Base-by-base conservation (phyloP, 2,888 invertebrate genomes). In the Drosophila picticornis region DNA sequence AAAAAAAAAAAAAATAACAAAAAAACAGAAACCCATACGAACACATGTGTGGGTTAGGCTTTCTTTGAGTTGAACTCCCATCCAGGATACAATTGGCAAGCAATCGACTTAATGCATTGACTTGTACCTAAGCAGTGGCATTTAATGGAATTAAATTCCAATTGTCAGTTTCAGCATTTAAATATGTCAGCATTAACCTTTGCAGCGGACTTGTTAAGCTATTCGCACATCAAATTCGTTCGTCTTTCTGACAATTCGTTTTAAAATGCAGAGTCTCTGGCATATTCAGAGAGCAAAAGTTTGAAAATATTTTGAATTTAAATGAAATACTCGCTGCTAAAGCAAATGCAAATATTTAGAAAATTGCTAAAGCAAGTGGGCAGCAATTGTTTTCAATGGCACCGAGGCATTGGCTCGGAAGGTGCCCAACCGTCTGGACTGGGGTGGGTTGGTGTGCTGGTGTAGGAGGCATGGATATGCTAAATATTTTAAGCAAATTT, bases 81-180 rank as follows among this genome's bases (percentile, higher is more conserved):
- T 32, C 16, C 71, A 51, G 81, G 71, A 63, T 59, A 38, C 52
- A 68, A 78, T 72, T 67, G 63, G 48, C 25, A 53, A 40, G 53
- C 81, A 81, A 78, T 78, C 77, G 81, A 80, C 81, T 64, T 61
- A 19, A 78, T 36, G 43, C 66, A 78, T 66, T 78, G 74, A 61
- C 58, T 66, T 46, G 51, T 50, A 59, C 36, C 66, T 6, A 19
- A 46, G n/a, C 65, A 70, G 38, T 66, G 56, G 51, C 38, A 57
- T 74, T 74, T 58, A 34, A 55, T 29, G 43, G 11, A 46, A 34
- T 62, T 25, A 38, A 59, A 32, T 27, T 36, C n/a, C 19, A 29
- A 25, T 48, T 36, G 46, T 61, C 52, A 50, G 50, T 48, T 61
- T 34, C 61, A 38, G 48, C 68, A 50, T 34, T 58, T 11, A 43